phyloP scores from a whole-genome alignment of 2,888 invertebrate genomes.

The Patella caerulea region DNA sequence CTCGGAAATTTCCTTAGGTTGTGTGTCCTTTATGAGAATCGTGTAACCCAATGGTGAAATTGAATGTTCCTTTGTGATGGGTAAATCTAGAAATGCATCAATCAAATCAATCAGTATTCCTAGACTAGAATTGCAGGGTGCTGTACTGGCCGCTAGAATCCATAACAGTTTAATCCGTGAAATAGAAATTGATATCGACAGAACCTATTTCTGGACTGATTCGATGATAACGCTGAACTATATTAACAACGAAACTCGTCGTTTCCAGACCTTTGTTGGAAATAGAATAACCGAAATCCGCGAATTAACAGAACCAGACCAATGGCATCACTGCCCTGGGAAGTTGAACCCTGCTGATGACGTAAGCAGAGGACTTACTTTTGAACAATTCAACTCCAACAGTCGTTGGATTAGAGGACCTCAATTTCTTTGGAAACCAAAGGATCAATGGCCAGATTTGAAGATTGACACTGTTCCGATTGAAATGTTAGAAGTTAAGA shows the following conservation, averaged over 20 bases:
- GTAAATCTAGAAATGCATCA: not conserved
- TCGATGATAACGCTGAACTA: not conserved
- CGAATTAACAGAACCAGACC: slow-evolving; percentile 11
- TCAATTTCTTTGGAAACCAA: not conserved
- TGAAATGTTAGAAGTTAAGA: not conserved
- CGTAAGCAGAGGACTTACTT: too few relatives aligned
- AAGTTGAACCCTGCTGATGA: slow-evolving; percentile 35
- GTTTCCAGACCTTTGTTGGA: not conserved
- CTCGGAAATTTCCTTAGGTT: not conserved
- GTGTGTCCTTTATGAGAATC: not conserved
- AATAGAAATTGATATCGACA: not conserved
- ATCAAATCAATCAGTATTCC: not conserved
- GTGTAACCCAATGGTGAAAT: not conserved
- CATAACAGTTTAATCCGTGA: not conserved
- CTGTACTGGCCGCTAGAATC: not conserved
- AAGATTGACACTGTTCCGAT: not conserved
- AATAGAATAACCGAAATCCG: not conserved
- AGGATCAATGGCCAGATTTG: not conserved
- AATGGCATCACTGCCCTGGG: slow-evolving; percentile 35
- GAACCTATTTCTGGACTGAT: not conserved
- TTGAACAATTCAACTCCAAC: not conserved
- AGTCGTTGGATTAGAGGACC: not conserved
- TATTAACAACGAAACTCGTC: not conserved
- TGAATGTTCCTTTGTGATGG: not conserved
- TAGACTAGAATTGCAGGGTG: not conserved